phyloP scores from a whole-genome alignment of 2,113 vertebrate species.

The Muntiacus reevesi region DNA sequence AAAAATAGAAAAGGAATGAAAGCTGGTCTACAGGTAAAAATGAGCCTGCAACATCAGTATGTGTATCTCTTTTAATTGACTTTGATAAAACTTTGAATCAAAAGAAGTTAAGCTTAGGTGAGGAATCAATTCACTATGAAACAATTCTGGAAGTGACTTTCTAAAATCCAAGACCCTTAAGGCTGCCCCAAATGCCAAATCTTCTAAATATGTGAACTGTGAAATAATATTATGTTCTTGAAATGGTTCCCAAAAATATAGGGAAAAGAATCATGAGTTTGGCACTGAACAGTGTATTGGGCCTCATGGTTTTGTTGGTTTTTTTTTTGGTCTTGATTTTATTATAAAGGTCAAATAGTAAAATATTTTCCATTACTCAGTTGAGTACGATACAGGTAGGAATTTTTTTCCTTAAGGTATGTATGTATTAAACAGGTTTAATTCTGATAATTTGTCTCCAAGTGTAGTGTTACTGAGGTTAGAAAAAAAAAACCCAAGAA shows the following conservation, averaged over 20 bases:
- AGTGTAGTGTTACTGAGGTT: neutral
- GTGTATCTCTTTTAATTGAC: neutral
- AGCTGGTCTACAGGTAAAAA: neutral
- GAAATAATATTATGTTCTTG: neutral
- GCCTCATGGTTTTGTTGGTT: neutral
- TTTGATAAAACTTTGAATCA: conserved; percentile 6
- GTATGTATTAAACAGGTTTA: neutral
- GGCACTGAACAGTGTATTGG: neutral
- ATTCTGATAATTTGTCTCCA: conserved; percentile 27
- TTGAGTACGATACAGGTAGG: neutral
- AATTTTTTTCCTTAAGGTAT: neutral
- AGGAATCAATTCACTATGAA: neutral
- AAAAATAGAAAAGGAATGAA: conserved; percentile 20
- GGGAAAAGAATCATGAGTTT: neutral
- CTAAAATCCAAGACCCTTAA: neutral
- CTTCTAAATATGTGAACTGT: neutral
- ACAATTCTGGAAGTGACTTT: neutral
- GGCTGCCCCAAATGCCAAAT: neutral
- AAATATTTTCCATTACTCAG: neutral
- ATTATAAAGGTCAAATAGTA: neutral
- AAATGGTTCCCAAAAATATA: neutral
- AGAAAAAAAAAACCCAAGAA: neutral
- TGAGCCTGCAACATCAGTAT: neutral
- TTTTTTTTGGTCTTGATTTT: neutral
- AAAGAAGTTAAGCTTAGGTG: conserved; percentile 18